phyloP scores from a whole-genome alignment of 2,888 invertebrate genomes.

The Drosophila austrosaltans region DNA sequence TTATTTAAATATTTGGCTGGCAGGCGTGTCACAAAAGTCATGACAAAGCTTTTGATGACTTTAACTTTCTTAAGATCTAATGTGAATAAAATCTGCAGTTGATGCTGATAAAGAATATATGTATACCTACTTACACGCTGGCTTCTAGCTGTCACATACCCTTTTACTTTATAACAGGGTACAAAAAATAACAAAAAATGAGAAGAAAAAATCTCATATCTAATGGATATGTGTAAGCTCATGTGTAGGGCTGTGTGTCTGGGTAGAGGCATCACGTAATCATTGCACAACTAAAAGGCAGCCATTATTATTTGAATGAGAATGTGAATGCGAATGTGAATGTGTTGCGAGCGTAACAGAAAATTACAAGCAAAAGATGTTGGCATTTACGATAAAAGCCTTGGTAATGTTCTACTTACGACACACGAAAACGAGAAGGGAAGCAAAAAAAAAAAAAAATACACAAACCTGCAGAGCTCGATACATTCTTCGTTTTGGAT shows the following conservation, averaged over 20 bases:
- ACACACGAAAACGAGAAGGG: constrained; percentile 34
- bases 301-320: constrained; percentile 77
- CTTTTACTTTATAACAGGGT: constrained; percentile 7
- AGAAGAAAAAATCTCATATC: constrained; percentile 64
- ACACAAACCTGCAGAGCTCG: background rate
- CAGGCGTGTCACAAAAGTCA: background rate
- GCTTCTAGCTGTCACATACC: constrained; percentile 6
- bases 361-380: constrained; percentile 79
- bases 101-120: background rate
- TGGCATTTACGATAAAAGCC: constrained; percentile 79
- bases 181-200: constrained; percentile 19
- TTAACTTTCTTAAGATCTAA: background rate
- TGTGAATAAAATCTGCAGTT: background rate
- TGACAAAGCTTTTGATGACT: background rate
- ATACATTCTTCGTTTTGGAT: constrained; percentile 26
- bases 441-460: background rate
- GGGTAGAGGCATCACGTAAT: constrained; percentile 75
- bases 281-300: constrained; percentile 78
- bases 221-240: constrained; percentile 62
- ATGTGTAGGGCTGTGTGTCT: constrained; percentile 37
- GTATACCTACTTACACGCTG: background rate
- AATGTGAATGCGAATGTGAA: constrained; percentile 65
- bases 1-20: background rate
- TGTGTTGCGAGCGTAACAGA: constrained; percentile 75
- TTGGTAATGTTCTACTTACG: constrained; percentile 78